Percentiles rank a stretch among this genome's conserved stretches.
Conservation (phyloP, 1,140 invertebrate genomes). For the Branchinecta lindahli region DNA sequence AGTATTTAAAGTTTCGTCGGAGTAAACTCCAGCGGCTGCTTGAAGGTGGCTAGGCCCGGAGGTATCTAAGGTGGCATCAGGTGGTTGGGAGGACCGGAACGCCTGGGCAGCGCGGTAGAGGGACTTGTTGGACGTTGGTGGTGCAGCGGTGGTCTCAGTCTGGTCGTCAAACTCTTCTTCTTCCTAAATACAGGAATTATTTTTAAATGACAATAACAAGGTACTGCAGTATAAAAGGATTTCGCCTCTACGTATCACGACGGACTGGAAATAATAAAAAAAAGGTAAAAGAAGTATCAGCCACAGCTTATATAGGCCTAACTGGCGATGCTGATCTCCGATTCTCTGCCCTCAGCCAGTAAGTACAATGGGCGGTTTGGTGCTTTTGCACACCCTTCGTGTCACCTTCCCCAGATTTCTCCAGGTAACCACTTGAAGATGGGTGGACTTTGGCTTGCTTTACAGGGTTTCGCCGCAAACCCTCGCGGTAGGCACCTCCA, state of each 20-base stretch:
- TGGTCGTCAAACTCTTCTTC: background rate
- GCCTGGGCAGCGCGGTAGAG: background rate
- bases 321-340: slow-evolving; percentile 2
- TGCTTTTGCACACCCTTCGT: background rate
- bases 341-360: background rate
- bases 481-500: no score
- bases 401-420: slow-evolving; percentile 6
- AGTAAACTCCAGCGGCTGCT: background rate
- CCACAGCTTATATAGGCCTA: background rate
- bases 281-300: background rate
- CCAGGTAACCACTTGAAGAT: background rate
- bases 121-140: background rate
- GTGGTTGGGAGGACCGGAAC: background rate
- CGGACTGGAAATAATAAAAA: no score
- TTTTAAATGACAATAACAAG: no score
- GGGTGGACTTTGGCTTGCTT: no score
- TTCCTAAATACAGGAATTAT: no score
- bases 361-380: background rate
- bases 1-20: no score
- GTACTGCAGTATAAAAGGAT: no score
- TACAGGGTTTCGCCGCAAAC: no score
- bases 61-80: background rate
- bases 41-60: background rate
- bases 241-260: no score
- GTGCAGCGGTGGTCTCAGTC: background rate